Percentiles rank a stretch among this genome's conserved stretches.
phyloP scores from a whole-genome alignment of 2,888 invertebrate genomes.

The Pristionchus entomophagus region DNA sequence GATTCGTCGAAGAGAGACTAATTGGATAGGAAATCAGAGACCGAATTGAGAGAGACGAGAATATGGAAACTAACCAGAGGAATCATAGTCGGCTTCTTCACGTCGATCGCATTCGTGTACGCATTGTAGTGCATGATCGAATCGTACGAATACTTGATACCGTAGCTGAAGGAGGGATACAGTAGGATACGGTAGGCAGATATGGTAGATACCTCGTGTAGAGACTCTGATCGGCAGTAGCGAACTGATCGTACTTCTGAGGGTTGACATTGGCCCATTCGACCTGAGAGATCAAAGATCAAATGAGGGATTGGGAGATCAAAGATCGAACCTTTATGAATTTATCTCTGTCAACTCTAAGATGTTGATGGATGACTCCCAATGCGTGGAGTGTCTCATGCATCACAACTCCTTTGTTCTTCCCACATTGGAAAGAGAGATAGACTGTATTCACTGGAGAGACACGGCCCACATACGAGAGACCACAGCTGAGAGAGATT shows the following conservation, averaged over 20 bases:
- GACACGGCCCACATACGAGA: slow-evolving; percentile 61
- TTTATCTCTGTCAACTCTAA: slow-evolving; percentile 67
- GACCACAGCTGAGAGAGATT: slow-evolving; percentile 57
- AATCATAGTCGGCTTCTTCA: slow-evolving; percentile 58
- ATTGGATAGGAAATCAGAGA: no score
- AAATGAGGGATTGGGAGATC: not conserved
- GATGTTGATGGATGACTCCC: slow-evolving; percentile 68
- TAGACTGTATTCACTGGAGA: slow-evolving; percentile 65
- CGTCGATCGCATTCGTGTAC: slow-evolving; percentile 57
- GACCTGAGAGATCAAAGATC: slow-evolving; percentile 50
- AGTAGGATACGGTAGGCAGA: not conserved
- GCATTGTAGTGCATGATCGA: slow-evolving; percentile 63
- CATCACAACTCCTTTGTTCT: slow-evolving; percentile 67
- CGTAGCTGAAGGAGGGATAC: slow-evolving; percentile 52
- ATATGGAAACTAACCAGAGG: slow-evolving; percentile 46
- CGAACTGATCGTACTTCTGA: slow-evolving; percentile 71
- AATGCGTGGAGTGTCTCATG: slow-evolving; percentile 72
- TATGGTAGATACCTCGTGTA: slow-evolving; percentile 58
- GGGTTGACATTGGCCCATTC: slow-evolving; percentile 72
- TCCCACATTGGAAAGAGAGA: slow-evolving; percentile 61
- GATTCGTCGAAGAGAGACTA: no score
- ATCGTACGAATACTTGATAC: slow-evolving; percentile 58
- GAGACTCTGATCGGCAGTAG: slow-evolving; percentile 64
- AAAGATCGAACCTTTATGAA: slow-evolving; percentile 51
- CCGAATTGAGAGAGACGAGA: not conserved